A percentile compares a stretch with the other conserved stretches of the same genome.
Conservation (phyloP, 2,888 invertebrate genomes). For the Lapara coniferarum region DNA sequence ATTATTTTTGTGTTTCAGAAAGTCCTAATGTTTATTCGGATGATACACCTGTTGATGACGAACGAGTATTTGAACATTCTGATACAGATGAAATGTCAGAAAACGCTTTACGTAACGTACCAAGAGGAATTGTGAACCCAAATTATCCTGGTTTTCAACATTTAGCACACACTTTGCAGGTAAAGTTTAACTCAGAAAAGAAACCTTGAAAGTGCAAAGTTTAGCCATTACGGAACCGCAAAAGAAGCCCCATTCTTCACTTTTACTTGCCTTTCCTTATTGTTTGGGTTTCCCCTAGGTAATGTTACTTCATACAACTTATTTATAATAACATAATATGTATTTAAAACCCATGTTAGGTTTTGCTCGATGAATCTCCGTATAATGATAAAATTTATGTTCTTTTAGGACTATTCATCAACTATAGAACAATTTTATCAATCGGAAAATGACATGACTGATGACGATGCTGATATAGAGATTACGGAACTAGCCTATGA, state of each 20-base stretch:
- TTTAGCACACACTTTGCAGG: constrained; percentile 88
- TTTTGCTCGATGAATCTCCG: too few species aligned
- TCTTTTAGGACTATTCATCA: constrained; percentile 72
- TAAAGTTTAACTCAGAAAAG: constrained; percentile 44
- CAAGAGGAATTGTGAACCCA: constrained; percentile 91
- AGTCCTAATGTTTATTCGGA: constrained; percentile 60
- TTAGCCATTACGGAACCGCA: constrained; percentile 45
- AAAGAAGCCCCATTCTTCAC: constrained; percentile 60
- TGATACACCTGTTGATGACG: constrained; percentile 77
- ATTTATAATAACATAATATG: not conserved
- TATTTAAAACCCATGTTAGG: too few species aligned
- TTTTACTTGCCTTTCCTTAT: not conserved
- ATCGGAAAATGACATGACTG: constrained; percentile 81
- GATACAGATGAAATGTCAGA: constrained; percentile 82
- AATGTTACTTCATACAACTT: not conserved
- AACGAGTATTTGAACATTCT: constrained; percentile 82
- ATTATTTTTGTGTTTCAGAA: constrained; percentile 40
- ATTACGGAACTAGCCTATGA: constrained; percentile 63
- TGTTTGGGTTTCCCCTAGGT: not conserved
- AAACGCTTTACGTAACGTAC: constrained; percentile 69
- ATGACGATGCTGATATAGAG: constrained; percentile 77
- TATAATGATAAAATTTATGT: too few species aligned
- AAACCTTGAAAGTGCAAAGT: constrained; percentile 47
- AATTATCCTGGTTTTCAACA: constrained; percentile 94
- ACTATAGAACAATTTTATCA: constrained; percentile 77